A percentile compares a stretch with the other conserved stretches of the same genome.
Evolutionary conservation across 1,140 invertebrate genomes (phyloP).

Genomic region (Drosophila rufa): DNA sequence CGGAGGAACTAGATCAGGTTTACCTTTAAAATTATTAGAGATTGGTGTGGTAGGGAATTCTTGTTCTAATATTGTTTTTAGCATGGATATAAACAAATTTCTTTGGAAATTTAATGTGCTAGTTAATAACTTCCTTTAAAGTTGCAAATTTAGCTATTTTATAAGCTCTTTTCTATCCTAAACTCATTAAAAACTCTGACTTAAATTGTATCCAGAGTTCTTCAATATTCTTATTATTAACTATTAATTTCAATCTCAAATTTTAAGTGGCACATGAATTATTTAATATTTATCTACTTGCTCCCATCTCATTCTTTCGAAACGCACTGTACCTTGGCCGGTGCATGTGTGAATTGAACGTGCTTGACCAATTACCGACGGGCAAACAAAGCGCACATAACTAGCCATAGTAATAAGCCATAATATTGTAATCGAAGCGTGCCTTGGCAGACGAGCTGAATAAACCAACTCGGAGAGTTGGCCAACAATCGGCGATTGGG

Average conservation of each 20-base stretch:
- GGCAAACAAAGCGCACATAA: conserved; percentile 39
- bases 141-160: fast-evolving
- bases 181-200: not conserved
- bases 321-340: conserved; percentile 35
- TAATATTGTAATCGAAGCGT: conserved; percentile 59
- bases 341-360: conserved; percentile 67
- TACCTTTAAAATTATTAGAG: not conserved
- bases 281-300: conserved; percentile 8
- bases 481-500: conserved; percentile 31
- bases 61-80: too few species aligned
- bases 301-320: conserved; percentile 27
- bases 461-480: conserved; percentile 12
- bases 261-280: conserved; percentile 2
- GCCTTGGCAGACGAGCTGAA: conserved; percentile 33
- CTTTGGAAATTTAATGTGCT: too few species aligned
- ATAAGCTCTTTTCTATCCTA: not conserved
- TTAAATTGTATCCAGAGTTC: too few species aligned
- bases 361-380: conserved; percentile 64
- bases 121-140: too few species aligned
- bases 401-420: conserved; percentile 45
- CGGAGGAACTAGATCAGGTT: not conserved
- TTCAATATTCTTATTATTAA: not conserved
- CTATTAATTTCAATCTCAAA: not conserved
- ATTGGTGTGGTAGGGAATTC: too few species aligned
- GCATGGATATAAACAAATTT: too few species aligned